Base-by-base conservation (phyloP, 2,113 vertebrate species). In the Labeo catla region DNA sequence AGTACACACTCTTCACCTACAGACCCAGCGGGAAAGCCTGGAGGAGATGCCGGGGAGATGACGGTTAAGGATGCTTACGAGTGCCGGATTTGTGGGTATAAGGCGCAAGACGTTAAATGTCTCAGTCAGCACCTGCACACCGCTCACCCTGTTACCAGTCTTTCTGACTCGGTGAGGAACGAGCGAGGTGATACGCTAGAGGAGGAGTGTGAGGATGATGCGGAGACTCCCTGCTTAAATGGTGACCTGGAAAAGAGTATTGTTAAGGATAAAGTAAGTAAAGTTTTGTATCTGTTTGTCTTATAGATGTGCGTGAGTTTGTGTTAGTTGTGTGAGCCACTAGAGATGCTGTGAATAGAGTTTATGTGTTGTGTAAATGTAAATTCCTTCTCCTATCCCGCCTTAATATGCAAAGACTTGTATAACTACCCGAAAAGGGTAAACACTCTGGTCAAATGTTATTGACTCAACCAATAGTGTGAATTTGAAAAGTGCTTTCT, bases 31-130 rank as follows among this genome's bases (percentile, higher is more conserved):
- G 70, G 19, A 49, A 39, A 39, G 8, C n/a, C 59, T 8, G 70
- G 43, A n/a, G 80, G 45, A 52, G 45, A 23, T 39, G 28, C 43
- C 8, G 23, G 8, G 70, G 66, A 52, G 74, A 59, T 59, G 57
- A 13, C 77, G 28, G 28, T 28, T 13, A 83, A 52, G 21, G 88
- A 89, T n/a, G 54, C 52, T 54, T 89, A 89, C 74, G 84, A 83
- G 57, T 91, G 90, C 54, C 83, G 87, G 19, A 88, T 89, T 76
- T 91, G 90, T 59, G 87, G 90, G 45, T 88, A 87, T 79, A 88
- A 80, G 50, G 77, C 86, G 4, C 23, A 28, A 13, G 86, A 88
- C 74, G 87, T 91, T n/a, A 59, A 77, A n/a, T 59, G 74, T 34
- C 85, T 91, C 52, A 91, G 88, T 61, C 83, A 84, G 49, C 88